A percentile compares a stretch with the other conserved stretches of the same genome.
phyloP scores from a whole-genome alignment of 2,113 vertebrate genomes.

The Meleagris gallopavo region DNA sequence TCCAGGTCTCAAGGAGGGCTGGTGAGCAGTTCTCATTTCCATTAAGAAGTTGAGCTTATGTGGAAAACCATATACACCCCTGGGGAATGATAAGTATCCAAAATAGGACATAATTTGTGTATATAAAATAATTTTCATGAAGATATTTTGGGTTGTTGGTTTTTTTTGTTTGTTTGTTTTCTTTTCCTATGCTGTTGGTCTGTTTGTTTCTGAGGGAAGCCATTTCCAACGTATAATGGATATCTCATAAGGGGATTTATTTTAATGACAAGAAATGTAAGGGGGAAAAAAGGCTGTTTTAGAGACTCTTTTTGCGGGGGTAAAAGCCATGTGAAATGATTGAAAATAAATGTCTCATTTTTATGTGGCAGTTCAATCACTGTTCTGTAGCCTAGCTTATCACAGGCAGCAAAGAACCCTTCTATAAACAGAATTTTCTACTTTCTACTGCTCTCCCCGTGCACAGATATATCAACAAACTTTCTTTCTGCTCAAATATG shows the following conservation, averaged over 20 bases:
- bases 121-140: background rate
- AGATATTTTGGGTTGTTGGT: background rate
- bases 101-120: background rate
- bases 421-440: background rate
- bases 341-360: background rate
- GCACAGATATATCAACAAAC: background rate
- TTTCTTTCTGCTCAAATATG: background rate
- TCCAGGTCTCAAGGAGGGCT: background rate
- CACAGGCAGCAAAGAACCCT: background rate
- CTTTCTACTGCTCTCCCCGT: background rate
- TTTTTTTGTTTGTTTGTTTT: background rate
- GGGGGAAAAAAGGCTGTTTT: accelerated
- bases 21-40: background rate
- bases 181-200: background rate
- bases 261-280: background rate
- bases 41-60: background rate
- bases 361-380: background rate
- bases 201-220: background rate
- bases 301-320: background rate
- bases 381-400: background rate
- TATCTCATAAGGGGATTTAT: background rate
- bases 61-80: background rate
- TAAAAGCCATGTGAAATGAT: background rate
- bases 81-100: background rate
- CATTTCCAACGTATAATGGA: background rate